Evolutionary conservation across 2,888 invertebrate species (phyloP).

Genomic region (Stegophylla sp.): DNA sequence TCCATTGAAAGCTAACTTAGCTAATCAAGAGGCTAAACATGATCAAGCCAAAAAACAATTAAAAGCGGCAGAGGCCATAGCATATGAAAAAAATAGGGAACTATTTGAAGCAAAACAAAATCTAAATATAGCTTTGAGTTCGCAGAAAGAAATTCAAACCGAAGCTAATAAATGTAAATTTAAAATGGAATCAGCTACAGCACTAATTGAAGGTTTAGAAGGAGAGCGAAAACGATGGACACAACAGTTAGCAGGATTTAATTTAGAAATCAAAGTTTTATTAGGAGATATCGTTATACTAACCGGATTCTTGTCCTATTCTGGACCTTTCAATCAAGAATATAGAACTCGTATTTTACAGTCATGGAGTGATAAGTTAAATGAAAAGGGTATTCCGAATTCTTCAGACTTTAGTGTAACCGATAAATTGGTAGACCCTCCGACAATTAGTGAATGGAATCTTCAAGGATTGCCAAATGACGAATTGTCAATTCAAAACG

Average conservation of each 20-base stretch:
- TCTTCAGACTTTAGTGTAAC: slow-evolving; percentile 85
- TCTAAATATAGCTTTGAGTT: slow-evolving; percentile 90
- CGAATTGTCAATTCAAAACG: slow-evolving; percentile 94
- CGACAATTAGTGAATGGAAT: slow-evolving; percentile 89
- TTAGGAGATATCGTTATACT: slow-evolving; percentile 94
- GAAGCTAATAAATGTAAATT: slow-evolving; percentile 90
- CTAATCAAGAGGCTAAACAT: slow-evolving; percentile 86
- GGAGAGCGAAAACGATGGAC: slow-evolving; percentile 95
- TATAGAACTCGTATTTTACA: slow-evolving; percentile 82
- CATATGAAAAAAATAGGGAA: slow-evolving; percentile 89
- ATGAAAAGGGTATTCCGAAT: slow-evolving; percentile 80
- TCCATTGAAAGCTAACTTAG: slow-evolving; percentile 88
- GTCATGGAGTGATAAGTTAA: slow-evolving; percentile 86
- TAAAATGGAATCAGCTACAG: slow-evolving; percentile 96
- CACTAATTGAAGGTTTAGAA: slow-evolving; percentile 91
- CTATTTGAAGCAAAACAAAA: slow-evolving; percentile 87
- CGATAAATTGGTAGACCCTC: slow-evolving; percentile 88
- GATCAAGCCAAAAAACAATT: slow-evolving; percentile 91
- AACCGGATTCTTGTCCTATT: slow-evolving; percentile 93
- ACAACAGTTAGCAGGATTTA: slow-evolving; percentile 91
- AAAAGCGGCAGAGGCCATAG: slow-evolving; percentile 82
- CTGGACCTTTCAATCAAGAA: slow-evolving; percentile 96
- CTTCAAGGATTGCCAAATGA: slow-evolving; percentile 95
- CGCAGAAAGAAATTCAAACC: slow-evolving; percentile 88
- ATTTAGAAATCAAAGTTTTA: slow-evolving; percentile 84